Evolutionary conservation across 2,113 vertebrate genomes (phyloP), one percentile per base, ranked within the genome.

Genomic region (Gavia stellata): DNA sequence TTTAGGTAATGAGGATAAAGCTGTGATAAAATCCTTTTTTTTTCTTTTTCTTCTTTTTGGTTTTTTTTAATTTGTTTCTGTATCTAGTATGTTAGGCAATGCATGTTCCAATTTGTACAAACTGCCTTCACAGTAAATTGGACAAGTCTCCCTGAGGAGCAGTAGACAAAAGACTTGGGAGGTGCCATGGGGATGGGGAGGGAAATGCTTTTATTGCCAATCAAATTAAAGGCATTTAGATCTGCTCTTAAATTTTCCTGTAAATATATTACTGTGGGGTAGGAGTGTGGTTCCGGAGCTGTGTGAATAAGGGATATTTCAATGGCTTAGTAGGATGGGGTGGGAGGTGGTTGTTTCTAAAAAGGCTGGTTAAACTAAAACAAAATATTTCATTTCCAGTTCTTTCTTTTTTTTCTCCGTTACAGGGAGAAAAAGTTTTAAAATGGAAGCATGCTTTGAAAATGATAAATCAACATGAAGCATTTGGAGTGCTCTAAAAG

Each of bases 151-250:
- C 88, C 90, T 11, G 50, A 91, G 88, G 95, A 96, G 75, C 72
- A 52, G 61, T n/a, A 96, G 72, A 93, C 72, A 92, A 95, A 95
- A 93, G 72, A 47, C 70, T 72, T 84, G 70, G 80, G 83, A 93
- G 73, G 47, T 74, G 31, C 80, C 38, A 21, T 74, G 80, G 82
- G 72, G 50, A 88, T 74, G 55, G 55, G 50, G 77, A 94, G 59
- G 87, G 58, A 94, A 95, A 85, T 68, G 65, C 81, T 94, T 95
- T 96, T 92, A 79, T 78, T 96, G 81, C 70, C 93, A 75, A 78
- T 96, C 84, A 87, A 96, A 89, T 91, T 86, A 90, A 84, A 94
- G 59, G 24, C 73, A 61, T 89, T 94, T 94, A 91, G 73, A 90
- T 85, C 66, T 61, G 53, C 84, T 72, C 34, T 94, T 92, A 74